Base-by-base conservation (phyloP, 2,797 vertebrate genomes). In the Buceros bicornis region DNA sequence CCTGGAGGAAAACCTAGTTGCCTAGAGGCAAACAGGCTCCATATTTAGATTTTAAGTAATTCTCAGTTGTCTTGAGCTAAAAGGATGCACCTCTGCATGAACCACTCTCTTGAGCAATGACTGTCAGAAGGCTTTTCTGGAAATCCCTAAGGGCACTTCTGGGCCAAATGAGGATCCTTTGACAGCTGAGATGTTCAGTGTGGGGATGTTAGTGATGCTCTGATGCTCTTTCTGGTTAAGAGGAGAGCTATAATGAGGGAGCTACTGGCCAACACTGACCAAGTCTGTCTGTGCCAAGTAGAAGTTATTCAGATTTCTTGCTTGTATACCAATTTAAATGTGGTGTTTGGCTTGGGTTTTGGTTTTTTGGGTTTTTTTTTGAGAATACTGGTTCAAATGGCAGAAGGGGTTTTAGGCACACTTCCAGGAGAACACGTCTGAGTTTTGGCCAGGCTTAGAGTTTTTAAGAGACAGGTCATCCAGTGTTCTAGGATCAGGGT, bases 371-470 rank as follows among this genome's bases (percentile, higher is more conserved):
- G 33, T 33, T 33, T 33, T 40, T 33, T 70, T 83, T 51, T 26
- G 5, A 47, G 13, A 33, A 11, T 54, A 25, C 13, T 62, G 13
- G 4, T 78, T 91, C 15, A 60, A 14, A 8, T 83, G 25, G 10
- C 8, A 43, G 18, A 21, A 5, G 5, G 2, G 1, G 1, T 47
- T 87, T 67, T n/a, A 17, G 53, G 2, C 3, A 8, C 2, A 15
- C 4, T 14, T 72, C 3, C 29, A 16, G 35, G n/a, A 53, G 14
- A 78, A 7, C 5, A 6, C 0, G 1, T 17, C 22, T 61, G 58
- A 70, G 25, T 7, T 56, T 60, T 89, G 8, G 5, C 18, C 9
- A 11, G 6, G 2, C n/a, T 79, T 29, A 48, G 50, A 14, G n/a
- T 70, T 74, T 86, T 76, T 47, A 6, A 20, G 50, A 35, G 48